Percentiles rank a stretch among this genome's conserved stretches.
These are phyloP conservation scores for Standfussiana lucernea DNA, from an alignment of 2,888 invertebrate species.

Conservation along the genomic window DNA sequence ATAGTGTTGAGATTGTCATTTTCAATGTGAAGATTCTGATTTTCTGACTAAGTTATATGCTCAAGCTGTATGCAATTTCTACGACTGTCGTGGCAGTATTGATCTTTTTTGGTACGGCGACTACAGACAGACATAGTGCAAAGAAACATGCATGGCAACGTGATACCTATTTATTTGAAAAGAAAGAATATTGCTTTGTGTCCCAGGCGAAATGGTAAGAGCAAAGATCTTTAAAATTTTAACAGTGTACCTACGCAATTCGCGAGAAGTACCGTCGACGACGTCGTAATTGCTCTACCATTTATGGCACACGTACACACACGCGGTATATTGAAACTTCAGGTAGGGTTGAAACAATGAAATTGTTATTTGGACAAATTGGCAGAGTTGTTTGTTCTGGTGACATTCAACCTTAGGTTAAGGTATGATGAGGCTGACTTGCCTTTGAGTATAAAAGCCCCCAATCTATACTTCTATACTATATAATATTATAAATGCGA, in stretches of 20 bases:
- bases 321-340: neutral
- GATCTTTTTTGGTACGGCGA: neutral
- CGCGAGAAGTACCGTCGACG: neutral
- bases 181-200: neutral
- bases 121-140: neutral
- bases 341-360: neutral
- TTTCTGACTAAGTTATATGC: neutral
- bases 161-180: conserved; percentile 1
- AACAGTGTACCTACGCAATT: neutral
- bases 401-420: neutral
- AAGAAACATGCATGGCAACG: conserved; percentile 8
- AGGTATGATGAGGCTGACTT: no score
- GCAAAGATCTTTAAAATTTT: neutral
- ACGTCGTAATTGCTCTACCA: neutral
- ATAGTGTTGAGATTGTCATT: neutral
- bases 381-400: neutral
- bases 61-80: neutral
- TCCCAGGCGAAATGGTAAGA: neutral
- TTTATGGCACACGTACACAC: neutral
- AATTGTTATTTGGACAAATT: neutral
- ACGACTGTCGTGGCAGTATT: neutral
- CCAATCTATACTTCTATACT: no score
- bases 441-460: no score
- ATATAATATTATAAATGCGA: no score
- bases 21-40: neutral